A percentile compares a stretch with the other conserved stretches of the same genome.
phyloP scores from a whole-genome alignment of 2,888 invertebrate species.

The Zhuqinia jingwanae region DNA sequence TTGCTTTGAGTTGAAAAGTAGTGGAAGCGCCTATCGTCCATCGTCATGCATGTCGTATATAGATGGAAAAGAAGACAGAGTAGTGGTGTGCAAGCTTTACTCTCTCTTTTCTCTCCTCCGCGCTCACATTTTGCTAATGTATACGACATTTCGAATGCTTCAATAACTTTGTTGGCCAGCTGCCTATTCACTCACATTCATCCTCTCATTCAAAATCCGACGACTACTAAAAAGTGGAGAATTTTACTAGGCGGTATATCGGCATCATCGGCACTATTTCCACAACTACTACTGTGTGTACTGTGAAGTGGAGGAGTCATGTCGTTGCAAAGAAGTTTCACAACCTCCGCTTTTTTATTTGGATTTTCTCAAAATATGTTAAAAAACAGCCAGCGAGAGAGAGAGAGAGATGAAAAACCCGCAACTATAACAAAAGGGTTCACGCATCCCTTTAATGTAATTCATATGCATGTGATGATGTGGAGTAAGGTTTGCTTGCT shows the following conservation, averaged over 20 bases:
- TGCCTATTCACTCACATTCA: slow-evolving; percentile 70
- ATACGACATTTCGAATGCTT: slow-evolving; percentile 70
- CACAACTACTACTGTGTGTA: slow-evolving; percentile 10
- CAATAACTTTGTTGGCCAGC: slow-evolving; percentile 70
- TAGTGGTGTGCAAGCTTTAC: neutral
- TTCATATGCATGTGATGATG: slow-evolving; percentile 59
- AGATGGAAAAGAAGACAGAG: neutral
- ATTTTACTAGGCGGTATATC: too few species aligned
- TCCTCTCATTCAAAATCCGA: slow-evolving; percentile 48
- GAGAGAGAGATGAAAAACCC: slow-evolving; percentile 50
- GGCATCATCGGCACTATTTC: neutral
- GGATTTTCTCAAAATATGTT: slow-evolving; percentile 59
- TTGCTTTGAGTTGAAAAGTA: slow-evolving; percentile 31
- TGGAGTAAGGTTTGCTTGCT: slow-evolving; percentile 57
- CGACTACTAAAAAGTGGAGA: slow-evolving; percentile 26
- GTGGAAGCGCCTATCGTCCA: slow-evolving; percentile 6
- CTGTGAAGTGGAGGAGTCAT: slow-evolving; percentile 24
- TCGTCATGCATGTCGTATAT: slow-evolving; percentile 10
- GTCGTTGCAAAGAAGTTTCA: slow-evolving; percentile 27
- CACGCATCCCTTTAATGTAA: slow-evolving; percentile 44
- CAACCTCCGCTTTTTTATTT: slow-evolving; percentile 50
- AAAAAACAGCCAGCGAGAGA: slow-evolving; percentile 33
- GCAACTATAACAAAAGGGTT: slow-evolving; percentile 68
- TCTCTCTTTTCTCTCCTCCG: slow-evolving; percentile 33
- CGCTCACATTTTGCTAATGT: slow-evolving; percentile 61